Conservation (phyloP, 2,113 vertebrate genomes). For the Istiophorus platypterus region DNA sequence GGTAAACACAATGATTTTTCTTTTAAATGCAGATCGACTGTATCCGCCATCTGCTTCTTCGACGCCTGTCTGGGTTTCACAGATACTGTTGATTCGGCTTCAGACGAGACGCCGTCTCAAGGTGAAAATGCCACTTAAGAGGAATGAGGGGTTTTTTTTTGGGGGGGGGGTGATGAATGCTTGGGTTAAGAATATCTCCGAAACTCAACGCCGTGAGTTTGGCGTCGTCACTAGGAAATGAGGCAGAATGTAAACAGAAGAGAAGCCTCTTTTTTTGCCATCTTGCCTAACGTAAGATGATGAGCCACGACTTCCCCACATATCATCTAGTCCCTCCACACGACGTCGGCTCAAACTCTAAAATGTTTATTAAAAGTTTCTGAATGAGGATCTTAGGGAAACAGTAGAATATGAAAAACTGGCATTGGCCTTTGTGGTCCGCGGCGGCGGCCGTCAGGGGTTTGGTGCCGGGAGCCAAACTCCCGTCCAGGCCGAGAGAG, state of each 20-base stretch:
- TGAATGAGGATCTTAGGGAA: neutral
- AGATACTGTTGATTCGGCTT: slow-evolving; percentile 7
- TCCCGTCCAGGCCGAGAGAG: slow-evolving; percentile 16
- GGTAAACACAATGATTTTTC: slow-evolving; percentile 29
- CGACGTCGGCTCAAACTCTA: neutral
- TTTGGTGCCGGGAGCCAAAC: slow-evolving; percentile 46
- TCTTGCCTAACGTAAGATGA: neutral
- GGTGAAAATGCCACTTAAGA: neutral
- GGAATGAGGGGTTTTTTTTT: too few relatives aligned
- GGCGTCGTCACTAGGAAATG: neutral
- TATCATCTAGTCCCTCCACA: neutral
- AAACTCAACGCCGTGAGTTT: neutral
- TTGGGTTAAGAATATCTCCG: neutral
- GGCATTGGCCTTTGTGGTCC: neutral
- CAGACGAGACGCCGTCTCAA: neutral
- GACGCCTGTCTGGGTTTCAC: neutral
- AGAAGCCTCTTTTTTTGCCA: too few relatives aligned
- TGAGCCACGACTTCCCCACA: neutral
- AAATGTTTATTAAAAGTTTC: neutral
- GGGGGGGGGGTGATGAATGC: neutral
- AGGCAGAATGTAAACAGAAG: too few relatives aligned
- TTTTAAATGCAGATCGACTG: slow-evolving; percentile 18
- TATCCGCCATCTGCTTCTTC: slow-evolving; percentile 30
- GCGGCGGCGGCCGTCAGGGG: slow-evolving; percentile 48
- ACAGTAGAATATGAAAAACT: neutral